These are phyloP conservation scores for Cybosia mesomella DNA, from an alignment of 2,888 invertebrate species.

Conservation along the genomic window DNA sequence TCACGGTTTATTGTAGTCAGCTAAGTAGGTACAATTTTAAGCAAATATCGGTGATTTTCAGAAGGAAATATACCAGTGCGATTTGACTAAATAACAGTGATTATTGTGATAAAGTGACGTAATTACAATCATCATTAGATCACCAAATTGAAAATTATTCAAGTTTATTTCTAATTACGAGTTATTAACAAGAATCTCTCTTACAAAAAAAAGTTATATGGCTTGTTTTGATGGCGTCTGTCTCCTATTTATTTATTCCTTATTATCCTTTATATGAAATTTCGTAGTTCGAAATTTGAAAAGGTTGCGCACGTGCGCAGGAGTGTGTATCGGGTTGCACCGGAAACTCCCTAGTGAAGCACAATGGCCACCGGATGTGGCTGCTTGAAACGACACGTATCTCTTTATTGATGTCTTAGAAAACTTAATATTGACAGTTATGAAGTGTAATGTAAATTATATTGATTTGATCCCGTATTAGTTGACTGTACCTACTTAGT, in stretches of 20 bases:
- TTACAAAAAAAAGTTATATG: background rate
- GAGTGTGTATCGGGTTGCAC: conserved; percentile 86
- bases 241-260: conserved; percentile 16
- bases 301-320: conserved; percentile 86
- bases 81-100: background rate
- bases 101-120: background rate
- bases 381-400: conserved; percentile 85
- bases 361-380: conserved; percentile 86
- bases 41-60: conserved; percentile 24
- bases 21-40: conserved; percentile 31
- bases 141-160: no score
- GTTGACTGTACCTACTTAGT: conserved; percentile 30
- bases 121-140: no score
- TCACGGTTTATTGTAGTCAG: conserved; percentile 46
- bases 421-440: conserved; percentile 80
- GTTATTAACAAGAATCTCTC: background rate
- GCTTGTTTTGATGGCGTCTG: conserved; percentile 17
- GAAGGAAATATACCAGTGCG: background rate
- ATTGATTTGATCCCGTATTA: conserved; percentile 52
- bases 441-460: conserved; percentile 62
- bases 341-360: conserved; percentile 81
- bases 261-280: conserved; percentile 68
- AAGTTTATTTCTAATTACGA: background rate
- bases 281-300: conserved; percentile 78
- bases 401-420: conserved; percentile 85